Evolutionary conservation across 2,797 vertebrate genomes (phyloP).

Genomic region (Xenentodon cancila): DNA sequence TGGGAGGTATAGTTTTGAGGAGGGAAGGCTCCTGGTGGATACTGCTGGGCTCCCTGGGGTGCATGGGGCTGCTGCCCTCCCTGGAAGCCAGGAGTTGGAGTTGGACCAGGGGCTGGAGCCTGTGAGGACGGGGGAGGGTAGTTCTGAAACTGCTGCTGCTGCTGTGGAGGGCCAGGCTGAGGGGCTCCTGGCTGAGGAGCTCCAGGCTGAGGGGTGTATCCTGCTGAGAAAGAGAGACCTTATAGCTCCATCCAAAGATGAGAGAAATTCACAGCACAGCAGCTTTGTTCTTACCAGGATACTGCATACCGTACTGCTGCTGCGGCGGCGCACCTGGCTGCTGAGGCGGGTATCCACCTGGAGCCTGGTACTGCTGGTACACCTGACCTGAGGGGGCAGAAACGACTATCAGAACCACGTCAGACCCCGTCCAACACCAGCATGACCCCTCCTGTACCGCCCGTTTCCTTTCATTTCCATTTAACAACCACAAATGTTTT

Average conservation of each 20-base stretch:
- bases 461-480: too few species aligned
- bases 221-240: conserved; percentile 71
- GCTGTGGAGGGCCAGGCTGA: conserved; percentile 79
- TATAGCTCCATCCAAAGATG: too few species aligned
- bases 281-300: conserved; percentile 87
- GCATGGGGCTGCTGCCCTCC: conserved; percentile 83
- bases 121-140: conserved; percentile 90
- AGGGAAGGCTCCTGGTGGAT: conserved; percentile 88
- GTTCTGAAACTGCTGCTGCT: conserved; percentile 91
- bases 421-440: too few species aligned
- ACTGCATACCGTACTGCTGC: conserved; percentile 95
- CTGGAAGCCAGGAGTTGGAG: conserved; percentile 76
- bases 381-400: conserved; percentile 87
- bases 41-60: conserved; percentile 88
- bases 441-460: too few species aligned
- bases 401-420: too few species aligned
- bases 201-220: conserved; percentile 88
- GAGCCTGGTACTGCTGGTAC: conserved; percentile 96
- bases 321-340: conserved; percentile 84
- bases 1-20: conserved; percentile 94
- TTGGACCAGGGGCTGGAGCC: conserved; percentile 77
- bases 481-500: too few species aligned
- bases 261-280: not conserved
- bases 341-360: conserved; percentile 93
- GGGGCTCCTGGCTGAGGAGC: conserved; percentile 79